Percentiles rank a stretch among this genome's conserved stretches.
These are phyloP conservation scores for Gerris lacustris DNA, from an alignment of 2,888 invertebrate species.

Conservation along the genomic window DNA sequence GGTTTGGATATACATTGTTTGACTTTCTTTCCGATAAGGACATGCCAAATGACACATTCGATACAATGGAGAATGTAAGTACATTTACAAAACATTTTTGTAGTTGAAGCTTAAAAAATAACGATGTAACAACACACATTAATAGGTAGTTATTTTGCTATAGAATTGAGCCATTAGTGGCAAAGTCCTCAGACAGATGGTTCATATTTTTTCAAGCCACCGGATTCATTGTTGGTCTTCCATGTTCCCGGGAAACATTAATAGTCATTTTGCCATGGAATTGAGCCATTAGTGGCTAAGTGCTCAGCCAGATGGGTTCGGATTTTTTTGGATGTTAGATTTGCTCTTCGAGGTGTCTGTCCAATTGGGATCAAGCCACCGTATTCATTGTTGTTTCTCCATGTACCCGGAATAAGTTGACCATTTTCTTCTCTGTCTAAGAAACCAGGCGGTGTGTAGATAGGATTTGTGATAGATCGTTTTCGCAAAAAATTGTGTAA, in stretches of 20 bases:
- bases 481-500: slow-evolving; percentile 29
- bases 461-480: slow-evolving; percentile 18
- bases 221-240: too few species aligned
- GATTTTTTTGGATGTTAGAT: too few species aligned
- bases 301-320: slow-evolving; percentile 7
- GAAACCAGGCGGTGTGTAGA: slow-evolving; percentile 18
- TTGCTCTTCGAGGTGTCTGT: too few species aligned
- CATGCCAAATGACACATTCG: slow-evolving; percentile 11
- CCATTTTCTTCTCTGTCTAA: too few species aligned
- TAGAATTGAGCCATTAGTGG: slow-evolving; percentile 2
- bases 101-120: too few species aligned
- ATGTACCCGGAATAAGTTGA: too few species aligned
- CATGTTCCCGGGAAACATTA: too few species aligned
- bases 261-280: neutral
- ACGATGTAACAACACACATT: too few species aligned
- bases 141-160: neutral
- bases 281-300: slow-evolving; percentile 8
- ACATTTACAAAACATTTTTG: neutral
- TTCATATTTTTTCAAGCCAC: neutral
- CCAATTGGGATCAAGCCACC: too few species aligned
- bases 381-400: too few species aligned
- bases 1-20: slow-evolving; percentile 17
- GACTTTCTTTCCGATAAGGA: slow-evolving; percentile 15
- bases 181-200: slow-evolving; percentile 10
- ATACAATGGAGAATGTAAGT: slow-evolving; percentile 2